Evolutionary conservation across 2,797 vertebrate species (phyloP), one percentile per base, ranked within the genome.

Genomic region (Myotis planiceps): DNA sequence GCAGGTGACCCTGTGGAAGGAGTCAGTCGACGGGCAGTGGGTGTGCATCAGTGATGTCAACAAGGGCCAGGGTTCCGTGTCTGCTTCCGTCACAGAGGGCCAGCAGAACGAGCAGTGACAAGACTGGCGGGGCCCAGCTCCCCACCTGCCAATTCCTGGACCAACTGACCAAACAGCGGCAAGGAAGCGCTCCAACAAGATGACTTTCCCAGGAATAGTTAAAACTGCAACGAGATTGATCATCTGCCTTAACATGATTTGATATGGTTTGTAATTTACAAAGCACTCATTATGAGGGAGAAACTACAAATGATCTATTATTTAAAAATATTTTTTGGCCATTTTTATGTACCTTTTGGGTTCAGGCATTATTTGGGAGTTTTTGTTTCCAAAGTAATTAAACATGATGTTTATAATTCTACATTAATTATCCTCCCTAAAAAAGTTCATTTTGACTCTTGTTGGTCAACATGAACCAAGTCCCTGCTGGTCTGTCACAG

Each of bases 1-100:
- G 88, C 80, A 99, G 99, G 99, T 99, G 96, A 99, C 99, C 0
- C 98, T 99, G 45, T 99, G 99, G 99, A 99, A 99, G 98, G 99
- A 99, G 97, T 99, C 99, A 0, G 99, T 99, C 93, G 99, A 99
- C 0, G 99, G 99, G 45, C 99, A 99, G 97, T 99, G 99, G 99
- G 99, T 99, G 0, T 99, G 99, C 93, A 99, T 99, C 98, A 99
- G 99, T 3, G 99, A 99, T 0, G 99, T 99, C 97, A 99, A 99
- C 98, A 99, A 99, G 97, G 99, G 99, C 95, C 99, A 99, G 92
- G 99, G 99, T 4, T 99, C 99, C 2, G 99, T 99, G 84, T 99
- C 99, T n/a, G 96, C 99, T 12, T 85, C 96, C 0, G 98, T 99
- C 95, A 98, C 99, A 97, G 99, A 99, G 94, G 99, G 99, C 32